Evolutionary conservation across 1,140 invertebrate genomes (phyloP).

Genomic region (Atta colombica): DNA sequence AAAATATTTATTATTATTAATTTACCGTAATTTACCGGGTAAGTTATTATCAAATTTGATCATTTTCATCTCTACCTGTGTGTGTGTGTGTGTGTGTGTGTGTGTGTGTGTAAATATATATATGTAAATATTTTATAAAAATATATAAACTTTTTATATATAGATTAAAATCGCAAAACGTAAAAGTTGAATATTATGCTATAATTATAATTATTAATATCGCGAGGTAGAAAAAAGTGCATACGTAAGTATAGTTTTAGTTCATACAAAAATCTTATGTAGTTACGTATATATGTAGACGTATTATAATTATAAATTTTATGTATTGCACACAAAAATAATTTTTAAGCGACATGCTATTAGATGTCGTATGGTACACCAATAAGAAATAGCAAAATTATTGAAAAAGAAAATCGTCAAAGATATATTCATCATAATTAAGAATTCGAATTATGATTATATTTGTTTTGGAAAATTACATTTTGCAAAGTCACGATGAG

Average conservation of each 20-base stretch:
- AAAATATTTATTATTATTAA: too few species aligned
- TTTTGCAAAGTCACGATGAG: background rate
- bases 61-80: too few species aligned
- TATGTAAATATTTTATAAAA: background rate
- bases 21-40: too few species aligned
- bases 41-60: too few species aligned
- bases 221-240: background rate
- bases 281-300: too few species aligned
- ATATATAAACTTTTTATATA: background rate
- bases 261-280: background rate
- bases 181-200: background rate
- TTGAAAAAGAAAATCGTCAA: background rate
- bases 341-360: background rate
- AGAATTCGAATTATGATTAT: background rate
- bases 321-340: background rate
- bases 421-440: background rate
- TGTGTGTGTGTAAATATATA: too few species aligned
- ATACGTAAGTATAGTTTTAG: background rate
- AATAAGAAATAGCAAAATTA: conserved; percentile 1
- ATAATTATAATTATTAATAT: too few species aligned
- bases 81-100: too few species aligned
- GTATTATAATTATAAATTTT: background rate
- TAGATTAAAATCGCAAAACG: background rate
- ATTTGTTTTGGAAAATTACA: background rate
- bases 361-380: background rate